Base-by-base conservation (phyloP, 2,797 vertebrate genomes). In the Pogonophryne albipinna region DNA sequence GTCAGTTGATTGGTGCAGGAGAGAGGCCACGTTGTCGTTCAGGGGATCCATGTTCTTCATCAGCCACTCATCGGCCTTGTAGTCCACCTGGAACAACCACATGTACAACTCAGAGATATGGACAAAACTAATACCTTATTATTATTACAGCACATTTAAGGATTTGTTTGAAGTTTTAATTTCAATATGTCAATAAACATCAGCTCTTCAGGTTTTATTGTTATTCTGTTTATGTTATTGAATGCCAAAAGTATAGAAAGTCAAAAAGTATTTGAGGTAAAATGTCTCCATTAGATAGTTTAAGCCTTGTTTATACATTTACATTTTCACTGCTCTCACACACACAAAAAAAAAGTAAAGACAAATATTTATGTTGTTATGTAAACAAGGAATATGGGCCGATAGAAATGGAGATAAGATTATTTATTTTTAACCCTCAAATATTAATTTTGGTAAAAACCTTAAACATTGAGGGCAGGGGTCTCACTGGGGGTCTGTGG, bases 1-100 rank as follows among this genome's bases (percentile, higher is more conserved):
- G 92, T 99, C 97, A 0, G 97, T 97, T 0, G 98, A 99, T 89
- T 98, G 98, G 91, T 99, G 97, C 61, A 99, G 96, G 19, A 99
- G 95, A 0, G 97, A 95, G 70, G 98, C 97, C 19, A 99, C 95
- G 27, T 99, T 99, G 91, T 99, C 98, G 0, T 99, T 99, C 79
- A 99, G 94, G 0, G 98, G 98, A 84, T 99, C 98, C 98, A 99
- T 99, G 94, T 99, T 99, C 95, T 99, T 99, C 97, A 99, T 99
- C 76, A 99, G 94, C 98, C 98, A 99, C 85, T 98, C 97, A 0
- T 97, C 98, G 0, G 98, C 98, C 81, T 99, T 99, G 84, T 99
- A 99, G 84, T 99, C 98, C 90, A 99, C 98, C 98, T 99, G 75
- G 2, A 63, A 66, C 20, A 53, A 73, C 9, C 12, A 62, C 10